phyloP scores from a whole-genome alignment of 1,140 invertebrate genomes.

The Adelges cooleyi region DNA sequence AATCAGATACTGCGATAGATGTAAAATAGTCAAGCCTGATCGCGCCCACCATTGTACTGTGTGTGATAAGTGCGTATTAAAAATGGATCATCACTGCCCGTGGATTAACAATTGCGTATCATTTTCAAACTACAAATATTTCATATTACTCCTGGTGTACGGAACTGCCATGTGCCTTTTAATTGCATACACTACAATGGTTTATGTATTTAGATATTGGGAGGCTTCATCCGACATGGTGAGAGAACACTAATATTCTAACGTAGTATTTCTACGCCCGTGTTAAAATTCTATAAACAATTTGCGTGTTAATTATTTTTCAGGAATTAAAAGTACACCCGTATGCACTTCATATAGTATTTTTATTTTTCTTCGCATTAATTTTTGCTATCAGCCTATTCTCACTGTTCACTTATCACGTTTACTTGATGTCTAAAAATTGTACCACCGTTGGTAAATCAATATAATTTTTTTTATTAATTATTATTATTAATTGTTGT shows the following conservation, averaged over 20 bases:
- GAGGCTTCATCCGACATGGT: constrained; percentile 43
- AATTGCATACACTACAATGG: constrained; percentile 71
- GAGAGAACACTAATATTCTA: constrained; percentile 6
- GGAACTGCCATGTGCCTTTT: constrained; percentile 86
- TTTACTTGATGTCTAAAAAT: constrained; percentile 83
- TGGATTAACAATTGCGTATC: constrained; percentile 99
- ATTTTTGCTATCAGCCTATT: constrained; percentile 95
- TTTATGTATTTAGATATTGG: constrained; percentile 93
- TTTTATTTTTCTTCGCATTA: constrained; percentile 89
- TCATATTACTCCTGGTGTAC: constrained; percentile 92
- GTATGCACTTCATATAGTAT: constrained; percentile 88
- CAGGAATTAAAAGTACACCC: constrained; percentile 60
- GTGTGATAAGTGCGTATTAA: constrained; percentile 81
- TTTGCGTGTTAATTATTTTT: constrained; percentile 33
- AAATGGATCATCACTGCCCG: constrained; percentile 98
- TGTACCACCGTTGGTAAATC: constrained; percentile 82
- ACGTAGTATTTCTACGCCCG: constrained; percentile 18
- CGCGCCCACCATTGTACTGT: constrained; percentile 93
- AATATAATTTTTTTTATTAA: constrained; percentile 32
- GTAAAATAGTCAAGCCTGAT: constrained; percentile 87
- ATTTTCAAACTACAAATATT: constrained; percentile 97
- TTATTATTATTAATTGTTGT: no score
- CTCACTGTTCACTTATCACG: constrained; percentile 91
- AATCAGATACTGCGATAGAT: constrained; percentile 88
- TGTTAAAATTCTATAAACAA: background rate